Conservation (phyloP, 2,888 invertebrate species). For the Orthosia cruda region DNA sequence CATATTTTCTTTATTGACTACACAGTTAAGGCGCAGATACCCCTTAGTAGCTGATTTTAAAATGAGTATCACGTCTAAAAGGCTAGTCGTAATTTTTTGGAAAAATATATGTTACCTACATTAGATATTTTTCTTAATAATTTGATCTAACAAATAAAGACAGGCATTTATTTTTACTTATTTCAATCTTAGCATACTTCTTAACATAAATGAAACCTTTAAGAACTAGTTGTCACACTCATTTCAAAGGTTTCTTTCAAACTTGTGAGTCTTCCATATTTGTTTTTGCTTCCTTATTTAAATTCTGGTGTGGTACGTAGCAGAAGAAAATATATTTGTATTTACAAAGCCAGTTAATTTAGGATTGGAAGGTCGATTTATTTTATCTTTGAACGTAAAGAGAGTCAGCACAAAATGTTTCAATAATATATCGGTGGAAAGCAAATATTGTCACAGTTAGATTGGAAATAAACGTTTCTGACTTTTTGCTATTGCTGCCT, state of each 20-base stretch:
- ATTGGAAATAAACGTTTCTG: conserved; percentile 3
- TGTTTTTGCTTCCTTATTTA: neutral
- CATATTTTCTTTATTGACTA: no score
- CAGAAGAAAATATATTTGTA: neutral
- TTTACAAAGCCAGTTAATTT: neutral
- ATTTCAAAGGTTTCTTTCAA: conserved; percentile 31
- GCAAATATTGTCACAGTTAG: conserved; percentile 5
- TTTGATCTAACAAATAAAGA: no score
- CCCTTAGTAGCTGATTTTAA: no score
- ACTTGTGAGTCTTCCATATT: conserved; percentile 41
- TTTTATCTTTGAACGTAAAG: no score
- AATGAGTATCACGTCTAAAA: no score
- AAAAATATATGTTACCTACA: no score
- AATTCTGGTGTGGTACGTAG: neutral
- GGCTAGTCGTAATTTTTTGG: no score
- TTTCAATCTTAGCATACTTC: conserved; percentile 4
- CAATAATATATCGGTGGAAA: neutral
- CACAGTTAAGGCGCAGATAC: no score
- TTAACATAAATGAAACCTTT: neutral
- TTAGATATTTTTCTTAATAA: no score
- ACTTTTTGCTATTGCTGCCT: neutral
- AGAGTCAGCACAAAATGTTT: neutral
- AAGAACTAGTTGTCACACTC: neutral
- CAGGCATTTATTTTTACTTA: neutral
- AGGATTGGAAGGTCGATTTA: neutral